Conservation (phyloP, 2,888 invertebrate genomes). For the Bhutanitis thaidina region DNA sequence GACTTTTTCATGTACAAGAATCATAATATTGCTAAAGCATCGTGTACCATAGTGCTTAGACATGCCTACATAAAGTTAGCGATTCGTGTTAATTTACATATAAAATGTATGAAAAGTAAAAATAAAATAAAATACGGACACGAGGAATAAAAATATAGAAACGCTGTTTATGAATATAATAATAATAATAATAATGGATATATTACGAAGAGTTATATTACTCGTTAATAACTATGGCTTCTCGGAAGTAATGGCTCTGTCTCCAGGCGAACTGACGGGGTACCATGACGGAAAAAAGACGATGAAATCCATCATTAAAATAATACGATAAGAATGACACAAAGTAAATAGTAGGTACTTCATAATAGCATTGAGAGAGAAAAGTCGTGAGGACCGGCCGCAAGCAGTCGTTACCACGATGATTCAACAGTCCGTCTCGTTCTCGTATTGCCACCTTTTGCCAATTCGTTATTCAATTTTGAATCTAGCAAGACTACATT, state of each 20-base stretch:
- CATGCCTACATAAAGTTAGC: conserved; percentile 65
- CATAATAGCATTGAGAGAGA: background rate
- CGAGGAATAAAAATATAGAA: conserved; percentile 58
- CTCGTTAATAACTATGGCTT: conserved; percentile 94
- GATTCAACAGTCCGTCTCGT: background rate
- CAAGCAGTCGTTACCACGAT: conserved; percentile 23
- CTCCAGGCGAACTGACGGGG: conserved; percentile 93
- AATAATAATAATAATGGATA: conserved; percentile 55
- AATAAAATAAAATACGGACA: conserved; percentile 45
- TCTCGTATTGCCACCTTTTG: background rate
- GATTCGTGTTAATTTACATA: conserved; percentile 46
- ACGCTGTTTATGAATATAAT: conserved; percentile 69
- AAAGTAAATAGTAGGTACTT: conserved; percentile 27
- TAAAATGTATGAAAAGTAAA: conserved; percentile 36
- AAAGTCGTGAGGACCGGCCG: conserved; percentile 20
- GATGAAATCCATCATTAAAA: conserved; percentile 63
- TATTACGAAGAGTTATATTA: conserved; percentile 82
- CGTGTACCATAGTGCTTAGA: conserved; percentile 51
- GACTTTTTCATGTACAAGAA: background rate
- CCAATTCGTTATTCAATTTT: background rate
- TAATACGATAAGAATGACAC: conserved; percentile 37
- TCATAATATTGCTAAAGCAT: conserved; percentile 48
- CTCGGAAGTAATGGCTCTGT: conserved; percentile 98
- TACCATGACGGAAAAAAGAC: conserved; percentile 63
- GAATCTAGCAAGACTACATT: background rate